Base-by-base conservation (phyloP, 2,797 vertebrate genomes). In the Phoxinus dragarum region DNA sequence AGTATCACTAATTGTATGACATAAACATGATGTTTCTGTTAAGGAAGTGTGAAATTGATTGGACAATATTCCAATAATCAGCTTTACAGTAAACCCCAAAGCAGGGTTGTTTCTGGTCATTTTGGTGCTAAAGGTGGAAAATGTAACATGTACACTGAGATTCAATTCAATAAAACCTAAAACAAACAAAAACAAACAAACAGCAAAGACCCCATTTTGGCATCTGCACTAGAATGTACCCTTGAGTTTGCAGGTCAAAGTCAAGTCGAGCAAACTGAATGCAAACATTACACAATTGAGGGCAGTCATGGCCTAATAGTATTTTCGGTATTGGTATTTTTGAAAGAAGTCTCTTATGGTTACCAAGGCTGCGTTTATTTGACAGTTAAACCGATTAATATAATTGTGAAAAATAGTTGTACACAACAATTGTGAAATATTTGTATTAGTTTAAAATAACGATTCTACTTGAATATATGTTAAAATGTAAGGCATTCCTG, bases 201-300 rank as follows among this genome's bases (percentile, higher is more conserved):
- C 42, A 75, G 5, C 9, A 67, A 47, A 38, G 10, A 27, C 2
- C 4, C 19, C 14, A 52, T 80, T 38, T n/a, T 81, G 66, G 34
- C 36, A 81, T 81, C 11, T 81, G 47, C 23, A 14, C 66, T 31
- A n/a, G 34, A 81, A 56, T 19, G 21, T 80, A 21, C n/a, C 2
- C 36, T 61, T n/a, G 27, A 61, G 7, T 17, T 82, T 34, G 21
- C 40, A 16, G 80, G 54, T 72, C 67, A 82, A 82, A 82, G 49
- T 59, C 6, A 16, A 56, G 67, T 61, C 16, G 61, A 36, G 31
- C 11, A 47, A 82, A 44, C 40, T 23, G 19, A 61, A 73, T 34
- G 52, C 49, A 44, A 82, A 61, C 68, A 72, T 72, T 82, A 36
- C 12, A 23, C 11, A 34, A 42, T 5, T 34, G 31, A 6, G 61